A percentile compares a stretch with the other conserved stretches of the same genome.
Conservation (phyloP, 23 tunicate species). For the Botrylloides violaceus region DNA sequence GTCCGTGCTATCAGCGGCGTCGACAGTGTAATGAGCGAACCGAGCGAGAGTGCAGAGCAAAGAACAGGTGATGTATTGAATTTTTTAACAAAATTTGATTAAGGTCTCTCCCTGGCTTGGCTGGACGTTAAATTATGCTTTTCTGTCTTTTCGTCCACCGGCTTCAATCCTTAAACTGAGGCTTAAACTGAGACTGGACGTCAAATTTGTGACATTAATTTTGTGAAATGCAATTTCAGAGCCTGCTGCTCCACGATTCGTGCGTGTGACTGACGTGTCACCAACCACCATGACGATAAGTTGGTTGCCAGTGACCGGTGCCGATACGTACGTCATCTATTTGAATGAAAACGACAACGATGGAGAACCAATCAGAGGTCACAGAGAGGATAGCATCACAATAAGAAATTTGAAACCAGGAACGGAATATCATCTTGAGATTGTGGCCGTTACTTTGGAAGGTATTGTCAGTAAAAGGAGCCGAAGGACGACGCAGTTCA, state of each 20-base stretch:
- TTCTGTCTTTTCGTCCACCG: no score
- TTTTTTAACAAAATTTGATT: not conserved
- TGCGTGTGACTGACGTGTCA: conserved; percentile 5
- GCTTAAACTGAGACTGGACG: no score
- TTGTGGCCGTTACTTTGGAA: conserved; percentile 35
- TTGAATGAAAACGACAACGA: not conserved
- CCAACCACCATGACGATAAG: conserved; percentile 10
- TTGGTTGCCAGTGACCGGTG: conserved; percentile 50
- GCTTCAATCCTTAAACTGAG: no score
- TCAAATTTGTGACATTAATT: no score
- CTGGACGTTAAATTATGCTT: no score
- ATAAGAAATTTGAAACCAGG: conserved; percentile 38
- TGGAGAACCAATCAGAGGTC: conserved; percentile 5
- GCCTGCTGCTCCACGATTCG: conserved; percentile 34
- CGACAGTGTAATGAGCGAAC: conserved; percentile 12
- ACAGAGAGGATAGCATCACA: conserved; percentile 6
- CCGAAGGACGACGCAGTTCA: conserved; percentile 17
- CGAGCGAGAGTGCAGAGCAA: conserved; percentile 12
- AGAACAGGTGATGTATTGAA: conserved; percentile 38
- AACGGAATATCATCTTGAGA: conserved; percentile 38
- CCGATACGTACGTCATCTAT: conserved; percentile 43
- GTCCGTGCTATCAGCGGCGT: conserved; percentile 18
- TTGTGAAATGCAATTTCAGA: conserved; percentile 7
- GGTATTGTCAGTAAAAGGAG: conserved; percentile 44
- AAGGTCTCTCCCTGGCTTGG: no score